These are phyloP conservation scores for Nephrotoma guestfalica DNA, from an alignment of 2,888 invertebrate genomes.

Conservation along the genomic window DNA sequence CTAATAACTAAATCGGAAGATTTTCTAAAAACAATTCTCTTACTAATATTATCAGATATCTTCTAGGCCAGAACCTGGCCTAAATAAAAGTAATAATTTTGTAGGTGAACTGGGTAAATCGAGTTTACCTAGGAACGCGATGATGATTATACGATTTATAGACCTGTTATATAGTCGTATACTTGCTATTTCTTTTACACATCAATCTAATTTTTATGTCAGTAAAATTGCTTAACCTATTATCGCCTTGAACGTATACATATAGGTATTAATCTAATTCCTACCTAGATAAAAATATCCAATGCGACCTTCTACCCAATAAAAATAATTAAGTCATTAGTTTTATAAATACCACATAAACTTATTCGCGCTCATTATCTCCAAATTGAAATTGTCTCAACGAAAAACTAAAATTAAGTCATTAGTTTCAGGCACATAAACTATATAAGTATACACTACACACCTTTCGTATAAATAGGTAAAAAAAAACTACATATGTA, in stretches of 20 bases:
- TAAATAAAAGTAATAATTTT: not conserved
- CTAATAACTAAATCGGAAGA: not conserved
- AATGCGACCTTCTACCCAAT: not conserved
- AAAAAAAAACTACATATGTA: not conserved
- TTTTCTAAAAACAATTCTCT: not conserved
- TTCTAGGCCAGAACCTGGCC: not conserved
- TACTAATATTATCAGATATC: not conserved
- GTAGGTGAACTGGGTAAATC: too few relatives aligned
- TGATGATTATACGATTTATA: too few relatives aligned
- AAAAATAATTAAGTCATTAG: not conserved
- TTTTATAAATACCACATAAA: not conserved
- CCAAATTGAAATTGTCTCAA: not conserved
- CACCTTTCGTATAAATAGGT: not conserved
- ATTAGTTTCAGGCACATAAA: not conserved
- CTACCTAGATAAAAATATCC: not conserved
- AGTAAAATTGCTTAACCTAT: not conserved
- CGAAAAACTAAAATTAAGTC: not conserved
- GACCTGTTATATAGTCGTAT: too few relatives aligned
- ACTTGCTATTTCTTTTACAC: too few relatives aligned
- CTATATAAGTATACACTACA: not conserved
- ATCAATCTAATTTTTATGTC: too few relatives aligned
- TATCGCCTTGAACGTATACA: not conserved
- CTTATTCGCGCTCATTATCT: not conserved
- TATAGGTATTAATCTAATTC: not conserved
- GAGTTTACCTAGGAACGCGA: too few relatives aligned